Conservation (phyloP, 2,113 vertebrate genomes). For the Hippolais icterina region DNA sequence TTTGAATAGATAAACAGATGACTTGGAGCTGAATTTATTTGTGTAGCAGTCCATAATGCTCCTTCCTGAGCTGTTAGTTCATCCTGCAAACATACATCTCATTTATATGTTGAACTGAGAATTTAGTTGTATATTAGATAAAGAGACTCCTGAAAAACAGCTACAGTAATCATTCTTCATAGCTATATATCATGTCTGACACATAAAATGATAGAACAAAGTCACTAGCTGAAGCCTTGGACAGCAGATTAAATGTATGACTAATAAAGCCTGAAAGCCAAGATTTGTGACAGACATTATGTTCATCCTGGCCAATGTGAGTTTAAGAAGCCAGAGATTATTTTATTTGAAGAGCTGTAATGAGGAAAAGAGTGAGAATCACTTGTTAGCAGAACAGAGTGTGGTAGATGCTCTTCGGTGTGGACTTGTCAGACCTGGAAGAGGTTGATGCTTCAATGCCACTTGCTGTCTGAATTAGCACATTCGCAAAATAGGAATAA, state of each 20-base stretch:
- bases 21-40: not conserved
- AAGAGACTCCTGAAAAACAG: not conserved
- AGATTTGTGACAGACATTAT: not conserved
- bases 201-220: not conserved
- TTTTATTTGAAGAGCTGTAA: not conserved
- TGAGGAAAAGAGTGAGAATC: not conserved
- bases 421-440: not conserved
- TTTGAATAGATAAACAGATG: not conserved
- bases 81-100: not conserved
- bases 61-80: not conserved
- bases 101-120: not conserved
- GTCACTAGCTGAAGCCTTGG: not conserved
- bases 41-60: not conserved
- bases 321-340: not conserved
- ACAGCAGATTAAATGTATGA: not conserved
- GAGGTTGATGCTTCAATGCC: not conserved
- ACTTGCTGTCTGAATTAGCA: not conserved
- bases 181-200: not conserved
- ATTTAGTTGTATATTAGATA: not conserved
- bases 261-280: not conserved
- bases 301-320: not conserved
- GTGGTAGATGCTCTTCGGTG: not conserved
- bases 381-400: not conserved
- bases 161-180: not conserved
- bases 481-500: not conserved